Evolutionary conservation across 1,140 invertebrate genomes (phyloP).

Genomic region (Neoseiulus cucumeris): DNA sequence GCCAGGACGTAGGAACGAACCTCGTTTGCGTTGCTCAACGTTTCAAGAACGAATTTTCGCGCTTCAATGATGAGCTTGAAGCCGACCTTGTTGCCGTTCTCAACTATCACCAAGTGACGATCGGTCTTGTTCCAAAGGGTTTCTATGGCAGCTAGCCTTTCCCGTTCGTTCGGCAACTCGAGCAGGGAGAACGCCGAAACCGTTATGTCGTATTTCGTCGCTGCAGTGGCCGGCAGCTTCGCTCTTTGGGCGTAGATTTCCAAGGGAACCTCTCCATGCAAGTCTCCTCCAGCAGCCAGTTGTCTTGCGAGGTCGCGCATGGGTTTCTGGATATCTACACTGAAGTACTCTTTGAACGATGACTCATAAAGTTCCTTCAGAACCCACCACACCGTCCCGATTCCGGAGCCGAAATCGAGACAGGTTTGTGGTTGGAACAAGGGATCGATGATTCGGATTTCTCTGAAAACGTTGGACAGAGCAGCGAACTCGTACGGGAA

Average conservation of each 20-base stretch:
- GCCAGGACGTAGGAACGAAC: conserved; percentile 15
- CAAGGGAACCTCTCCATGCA: conserved; percentile 28
- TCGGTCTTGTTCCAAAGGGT: conserved; percentile 68
- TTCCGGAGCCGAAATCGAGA: conserved; percentile 74
- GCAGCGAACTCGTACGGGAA: conserved; percentile 51
- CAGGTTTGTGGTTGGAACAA: conserved; percentile 50
- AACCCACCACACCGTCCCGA: conserved; percentile 62
- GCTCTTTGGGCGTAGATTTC: conserved; percentile 24
- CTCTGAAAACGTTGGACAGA: conserved; percentile 44
- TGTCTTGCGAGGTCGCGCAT: conserved; percentile 58
- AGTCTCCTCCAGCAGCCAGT: conserved; percentile 39
- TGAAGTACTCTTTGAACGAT: conserved; percentile 53
- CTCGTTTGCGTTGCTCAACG: not conserved
- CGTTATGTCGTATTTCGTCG: conserved; percentile 55
- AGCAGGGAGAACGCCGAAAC: conserved; percentile 57
- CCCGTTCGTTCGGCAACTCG: conserved; percentile 45
- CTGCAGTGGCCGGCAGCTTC: conserved; percentile 22
- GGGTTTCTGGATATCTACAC: conserved; percentile 49
- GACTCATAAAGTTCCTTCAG: conserved; percentile 45
- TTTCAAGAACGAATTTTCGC: conserved; percentile 26
- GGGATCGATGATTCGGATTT: conserved; percentile 40
- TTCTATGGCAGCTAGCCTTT: conserved; percentile 44
- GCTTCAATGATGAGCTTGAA: conserved; percentile 35
- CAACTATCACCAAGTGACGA: conserved; percentile 57
- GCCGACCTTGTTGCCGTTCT: conserved; percentile 57